These are phyloP conservation scores for Scleropages formosus DNA, from an alignment of 2,797 vertebrate species.

Conservation along the genomic window DNA sequence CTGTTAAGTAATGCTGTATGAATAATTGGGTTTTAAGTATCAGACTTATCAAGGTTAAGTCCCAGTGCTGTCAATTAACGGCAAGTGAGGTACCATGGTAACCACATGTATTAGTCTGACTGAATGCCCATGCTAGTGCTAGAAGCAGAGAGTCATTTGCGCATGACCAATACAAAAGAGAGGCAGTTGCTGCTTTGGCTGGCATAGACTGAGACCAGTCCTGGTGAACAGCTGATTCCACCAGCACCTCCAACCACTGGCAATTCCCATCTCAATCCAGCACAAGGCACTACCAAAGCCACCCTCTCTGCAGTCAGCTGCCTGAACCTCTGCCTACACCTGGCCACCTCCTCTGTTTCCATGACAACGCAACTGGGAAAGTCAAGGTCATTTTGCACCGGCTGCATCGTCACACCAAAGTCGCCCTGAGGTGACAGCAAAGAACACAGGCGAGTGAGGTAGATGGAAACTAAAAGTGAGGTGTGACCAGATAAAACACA, in stretches of 20 bases:
- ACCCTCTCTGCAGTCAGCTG: not conserved
- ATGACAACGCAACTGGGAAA: constrained; percentile 4
- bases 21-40: not conserved
- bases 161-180: not conserved
- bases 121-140: not conserved
- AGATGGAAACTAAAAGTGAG: not conserved
- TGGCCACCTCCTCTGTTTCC: not conserved
- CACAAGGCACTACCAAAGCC: not conserved
- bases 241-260: not conserved
- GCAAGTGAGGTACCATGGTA: not conserved
- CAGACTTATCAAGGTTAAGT: not conserved
- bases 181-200: too few relatives aligned
- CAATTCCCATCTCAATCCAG: too few relatives aligned
- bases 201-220: not conserved
- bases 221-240: not conserved
- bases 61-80: not conserved
- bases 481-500: not conserved
- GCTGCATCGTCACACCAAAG: not conserved
- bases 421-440: constrained; percentile 4
- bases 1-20: not conserved
- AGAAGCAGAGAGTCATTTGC: not conserved
- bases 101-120: not conserved
- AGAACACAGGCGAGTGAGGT: not conserved
- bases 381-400: constrained; percentile 5
- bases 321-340: not conserved